Conservation (phyloP, 2,888 invertebrate genomes). For the Caenorhabditis sp. region DNA sequence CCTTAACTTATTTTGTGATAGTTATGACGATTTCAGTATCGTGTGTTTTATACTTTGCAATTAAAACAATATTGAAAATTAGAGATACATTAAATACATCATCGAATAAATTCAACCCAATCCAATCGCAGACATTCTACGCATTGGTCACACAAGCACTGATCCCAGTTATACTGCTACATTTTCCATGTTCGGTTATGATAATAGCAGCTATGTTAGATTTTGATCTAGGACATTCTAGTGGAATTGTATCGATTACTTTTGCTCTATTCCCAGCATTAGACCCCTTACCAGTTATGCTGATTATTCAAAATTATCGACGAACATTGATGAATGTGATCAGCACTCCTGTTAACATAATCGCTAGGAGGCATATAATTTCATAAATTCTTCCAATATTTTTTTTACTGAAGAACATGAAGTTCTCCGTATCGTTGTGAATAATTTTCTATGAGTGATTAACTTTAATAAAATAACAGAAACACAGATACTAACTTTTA, state of each 20-base stretch:
- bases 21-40: not conserved
- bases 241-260: not conserved
- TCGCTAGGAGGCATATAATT: not conserved
- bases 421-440: no score
- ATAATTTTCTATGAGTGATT: no score
- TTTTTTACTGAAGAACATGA: no score
- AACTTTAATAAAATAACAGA: no score
- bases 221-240: not conserved
- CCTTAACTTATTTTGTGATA: not conserved
- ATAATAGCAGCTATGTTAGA: constrained; percentile 24
- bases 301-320: not conserved
- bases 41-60: not conserved
- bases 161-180: not conserved
- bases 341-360: not conserved
- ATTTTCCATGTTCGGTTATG: constrained; percentile 13
- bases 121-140: not conserved
- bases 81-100: not conserved
- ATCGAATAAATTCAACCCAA: not conserved
- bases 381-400: no score
- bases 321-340: not conserved
- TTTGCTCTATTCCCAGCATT: not conserved
- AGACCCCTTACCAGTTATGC: not conserved
- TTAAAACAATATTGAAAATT: no score
- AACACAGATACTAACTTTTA: no score
- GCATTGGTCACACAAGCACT: not conserved